Conservation (phyloP, 1,140 invertebrate genomes). For the Rhopalosiphum maidis region DNA sequence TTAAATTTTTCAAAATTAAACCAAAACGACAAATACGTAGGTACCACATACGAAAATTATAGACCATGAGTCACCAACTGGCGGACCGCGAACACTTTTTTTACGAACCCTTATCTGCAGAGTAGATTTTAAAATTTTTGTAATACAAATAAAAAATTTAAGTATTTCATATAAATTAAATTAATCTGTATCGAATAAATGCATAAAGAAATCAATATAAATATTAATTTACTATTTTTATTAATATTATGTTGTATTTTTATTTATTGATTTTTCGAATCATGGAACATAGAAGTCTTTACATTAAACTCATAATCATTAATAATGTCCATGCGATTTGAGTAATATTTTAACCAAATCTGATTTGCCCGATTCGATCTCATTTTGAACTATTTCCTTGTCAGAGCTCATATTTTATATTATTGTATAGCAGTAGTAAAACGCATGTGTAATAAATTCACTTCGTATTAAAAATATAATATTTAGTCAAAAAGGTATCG, state of each 20-base stretch:
- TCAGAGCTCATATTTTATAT: background rate
- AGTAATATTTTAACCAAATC: background rate
- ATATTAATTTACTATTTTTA: background rate
- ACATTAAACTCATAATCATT: background rate
- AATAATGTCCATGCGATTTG: background rate
- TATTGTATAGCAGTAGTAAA: background rate
- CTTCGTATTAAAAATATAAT: background rate
- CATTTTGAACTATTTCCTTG: background rate
- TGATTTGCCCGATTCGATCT: background rate
- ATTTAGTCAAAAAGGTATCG: background rate
- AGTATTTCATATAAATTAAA: too few relatives aligned
- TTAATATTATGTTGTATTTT: background rate
- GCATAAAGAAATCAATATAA: too few relatives aligned
- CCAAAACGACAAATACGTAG: background rate
- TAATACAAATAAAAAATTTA: too few relatives aligned
- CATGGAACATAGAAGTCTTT: background rate
- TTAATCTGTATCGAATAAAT: too few relatives aligned
- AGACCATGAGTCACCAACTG: too few relatives aligned
- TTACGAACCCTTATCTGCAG: too few relatives aligned
- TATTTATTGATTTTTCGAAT: background rate
- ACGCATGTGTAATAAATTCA: background rate
- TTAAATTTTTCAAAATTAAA: background rate
- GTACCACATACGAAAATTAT: too few relatives aligned
- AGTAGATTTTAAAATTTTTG: too few relatives aligned
- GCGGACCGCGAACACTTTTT: too few relatives aligned